Percentiles rank a stretch among this genome's conserved stretches.
Conservation (phyloP, 2,113 vertebrate genomes). For the Lucifuga dentata region DNA sequence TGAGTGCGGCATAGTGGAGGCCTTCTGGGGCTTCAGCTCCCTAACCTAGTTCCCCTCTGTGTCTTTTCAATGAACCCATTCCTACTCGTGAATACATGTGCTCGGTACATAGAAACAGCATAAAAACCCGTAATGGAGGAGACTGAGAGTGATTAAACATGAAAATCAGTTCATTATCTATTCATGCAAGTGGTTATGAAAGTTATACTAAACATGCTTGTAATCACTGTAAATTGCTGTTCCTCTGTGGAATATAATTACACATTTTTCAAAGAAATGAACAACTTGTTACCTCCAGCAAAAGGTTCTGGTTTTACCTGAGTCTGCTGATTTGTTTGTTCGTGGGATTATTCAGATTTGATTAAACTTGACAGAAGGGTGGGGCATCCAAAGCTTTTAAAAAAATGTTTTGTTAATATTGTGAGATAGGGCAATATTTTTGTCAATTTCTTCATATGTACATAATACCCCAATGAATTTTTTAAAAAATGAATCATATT, state of each 20-base stretch:
- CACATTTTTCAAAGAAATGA: not conserved
- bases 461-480: no score
- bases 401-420: no score
- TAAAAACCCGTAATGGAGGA: slow-evolving; percentile 42
- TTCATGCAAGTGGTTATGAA: slow-evolving; percentile 15
- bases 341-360: no score
- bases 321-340: no score
- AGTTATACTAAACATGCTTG: not conserved
- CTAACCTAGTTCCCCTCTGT: slow-evolving; percentile 87
- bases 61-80: slow-evolving; percentile 83
- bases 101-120: slow-evolving; percentile 77
- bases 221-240: not conserved
- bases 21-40: slow-evolving; percentile 84
- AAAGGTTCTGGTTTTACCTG: no score
- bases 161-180: slow-evolving; percentile 36
- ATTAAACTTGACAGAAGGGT: no score
- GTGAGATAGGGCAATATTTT: no score
- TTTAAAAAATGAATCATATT: no score
- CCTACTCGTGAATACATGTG: slow-evolving; percentile 62
- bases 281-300: no score
- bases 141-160: slow-evolving; percentile 50
- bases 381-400: no score
- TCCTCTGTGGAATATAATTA: not conserved
- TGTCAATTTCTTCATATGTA: no score
- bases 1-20: slow-evolving; percentile 82